A percentile compares a stretch with the other conserved stretches of the same genome.
Evolutionary conservation across 2,797 vertebrate genomes (phyloP).

Genomic region (Tympanoctomys barrerae): DNA sequence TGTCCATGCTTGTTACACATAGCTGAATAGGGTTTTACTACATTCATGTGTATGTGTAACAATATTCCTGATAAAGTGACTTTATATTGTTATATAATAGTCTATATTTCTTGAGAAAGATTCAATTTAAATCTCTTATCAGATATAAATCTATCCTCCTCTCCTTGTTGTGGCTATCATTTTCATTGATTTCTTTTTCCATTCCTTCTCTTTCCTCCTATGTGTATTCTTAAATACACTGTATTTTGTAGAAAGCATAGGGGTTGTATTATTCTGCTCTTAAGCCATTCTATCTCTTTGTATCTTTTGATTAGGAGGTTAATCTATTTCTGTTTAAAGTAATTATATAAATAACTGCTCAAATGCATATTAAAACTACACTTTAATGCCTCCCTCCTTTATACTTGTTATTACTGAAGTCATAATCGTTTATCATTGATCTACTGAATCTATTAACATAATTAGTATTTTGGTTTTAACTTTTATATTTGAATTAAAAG

Average conservation of each 20-base stretch:
- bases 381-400: not conserved
- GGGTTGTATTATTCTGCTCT: not conserved
- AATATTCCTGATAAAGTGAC: not conserved
- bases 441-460: not conserved
- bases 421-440: not conserved
- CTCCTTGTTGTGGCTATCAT: not conserved
- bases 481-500: not conserved
- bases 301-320: not conserved
- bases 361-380: not conserved
- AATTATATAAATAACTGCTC: not conserved
- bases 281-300: not conserved
- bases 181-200: not conserved
- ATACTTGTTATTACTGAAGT: not conserved
- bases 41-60: too few species aligned
- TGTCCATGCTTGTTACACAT: not conserved
- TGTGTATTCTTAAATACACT: not conserved
- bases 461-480: not conserved
- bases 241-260: not conserved
- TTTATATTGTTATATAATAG: not conserved
- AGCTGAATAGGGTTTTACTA: not conserved
- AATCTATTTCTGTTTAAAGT: not conserved
- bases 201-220: not conserved
- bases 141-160: too few species aligned
- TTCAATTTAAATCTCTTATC: not conserved
- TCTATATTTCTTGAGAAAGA: not conserved